phyloP scores from a whole-genome alignment of 2,888 invertebrate species.

The Augochlorella aurata region DNA sequence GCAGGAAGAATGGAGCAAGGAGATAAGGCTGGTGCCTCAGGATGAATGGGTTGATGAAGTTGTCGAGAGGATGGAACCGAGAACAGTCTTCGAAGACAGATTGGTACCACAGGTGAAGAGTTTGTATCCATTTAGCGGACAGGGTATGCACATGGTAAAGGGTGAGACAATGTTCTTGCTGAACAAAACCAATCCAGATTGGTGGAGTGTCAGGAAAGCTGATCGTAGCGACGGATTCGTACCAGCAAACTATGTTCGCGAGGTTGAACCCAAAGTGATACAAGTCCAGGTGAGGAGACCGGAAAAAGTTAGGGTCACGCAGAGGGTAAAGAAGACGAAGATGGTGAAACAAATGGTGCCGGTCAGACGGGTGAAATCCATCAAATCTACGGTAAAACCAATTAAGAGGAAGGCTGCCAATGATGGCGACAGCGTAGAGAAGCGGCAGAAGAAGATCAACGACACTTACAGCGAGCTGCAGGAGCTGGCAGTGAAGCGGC shows the following conservation, averaged over 20 bases:
- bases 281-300: slow-evolving; percentile 92
- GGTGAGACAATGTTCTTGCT: slow-evolving; percentile 96
- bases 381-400: slow-evolving; percentile 80
- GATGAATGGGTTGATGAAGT: slow-evolving; percentile 97
- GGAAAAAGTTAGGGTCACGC: slow-evolving; percentile 91
- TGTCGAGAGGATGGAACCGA: slow-evolving; percentile 91
- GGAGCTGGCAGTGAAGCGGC: slow-evolving; percentile 90
- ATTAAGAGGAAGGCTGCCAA: slow-evolving; percentile 79
- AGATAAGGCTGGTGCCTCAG: slow-evolving; percentile 92
- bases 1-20: slow-evolving; percentile 84
- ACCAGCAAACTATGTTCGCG: slow-evolving; percentile 97
- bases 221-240: slow-evolving; percentile 98
- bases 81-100: slow-evolving; percentile 93
- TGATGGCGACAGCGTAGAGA: slow-evolving; percentile 91
- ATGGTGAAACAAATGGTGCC: slow-evolving; percentile 93
- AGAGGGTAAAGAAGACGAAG: slow-evolving; percentile 94
- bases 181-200: slow-evolving; percentile 97
- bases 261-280: slow-evolving; percentile 92
- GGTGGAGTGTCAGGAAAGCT: slow-evolving; percentile 98
- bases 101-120: slow-evolving; percentile 93
- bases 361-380: slow-evolving; percentile 86
- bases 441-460: slow-evolving; percentile 90
- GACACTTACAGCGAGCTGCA: slow-evolving; percentile 91
- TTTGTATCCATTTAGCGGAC: slow-evolving; percentile 94
- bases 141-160: slow-evolving; percentile 95